Evolutionary conservation across 2,888 invertebrate species (phyloP), one percentile per base, ranked within the genome.

Genomic region (Melieria omissa): DNA sequence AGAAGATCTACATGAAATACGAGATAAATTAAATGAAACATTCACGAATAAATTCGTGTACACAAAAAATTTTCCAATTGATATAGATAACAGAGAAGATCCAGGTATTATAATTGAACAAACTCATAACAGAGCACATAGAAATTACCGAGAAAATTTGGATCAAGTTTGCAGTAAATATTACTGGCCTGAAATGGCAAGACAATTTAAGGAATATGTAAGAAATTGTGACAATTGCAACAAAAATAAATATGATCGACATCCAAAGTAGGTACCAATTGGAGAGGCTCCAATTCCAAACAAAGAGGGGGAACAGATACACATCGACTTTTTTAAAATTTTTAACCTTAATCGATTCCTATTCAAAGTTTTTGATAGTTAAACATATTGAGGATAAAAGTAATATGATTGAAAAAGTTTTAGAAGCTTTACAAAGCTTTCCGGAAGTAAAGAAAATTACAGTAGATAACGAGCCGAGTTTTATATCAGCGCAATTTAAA

Each of bases 231-330:
- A 57, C 7, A 63, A 65, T 5, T 76, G 73, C 49, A 75, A 74
- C 55, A 69, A 60, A 65, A 73, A 63, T 63, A 76, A 74, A 64
- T 73, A 74, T 14, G 65, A 73, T n/a, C 52, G 74, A n/a, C 69
- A 73, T n/a, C 76, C 70, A 3, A 46, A 72, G 45, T 64, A 61
- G 55, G 52, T 73, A 63, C 71, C 66, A 74, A 74, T 74, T 61
- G 66, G 72, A 49, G 71, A 73, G 66, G 69, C 71, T 54, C 71
- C 73, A 54, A 75, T 71, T 62, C 73, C 67, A 46, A 60, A 65
- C 41, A 67, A 74, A 14, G n/a, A n/a, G n/a, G n/a, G n/a, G n/a
- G n/a, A n/a, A n/a, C n/a, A n/a, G n/a, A n/a, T n/a, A n/a, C n/a
- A n/a, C n/a, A n/a, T n/a, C n/a, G n/a, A n/a, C n/a, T n/a, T n/a